These are phyloP conservation scores for Potorous gilbertii DNA, from an alignment of 2,797 vertebrate species.

Conservation along the genomic window DNA sequence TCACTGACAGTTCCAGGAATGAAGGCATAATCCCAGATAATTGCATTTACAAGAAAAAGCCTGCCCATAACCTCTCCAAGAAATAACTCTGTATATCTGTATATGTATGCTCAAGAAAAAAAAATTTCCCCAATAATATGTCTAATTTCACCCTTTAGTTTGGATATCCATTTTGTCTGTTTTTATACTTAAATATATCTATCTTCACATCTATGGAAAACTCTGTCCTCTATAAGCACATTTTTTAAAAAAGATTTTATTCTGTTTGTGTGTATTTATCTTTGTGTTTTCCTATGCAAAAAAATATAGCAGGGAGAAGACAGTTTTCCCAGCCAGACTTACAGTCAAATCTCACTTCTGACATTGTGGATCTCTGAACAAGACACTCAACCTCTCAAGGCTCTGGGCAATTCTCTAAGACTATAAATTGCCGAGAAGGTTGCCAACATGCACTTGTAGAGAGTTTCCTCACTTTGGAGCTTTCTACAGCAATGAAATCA, in stretches of 20 bases:
- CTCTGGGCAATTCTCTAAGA: neutral
- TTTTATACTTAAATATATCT: neutral
- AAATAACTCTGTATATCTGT: constrained; percentile 35
- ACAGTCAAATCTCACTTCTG: neutral
- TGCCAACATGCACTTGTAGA: neutral
- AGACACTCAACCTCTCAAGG: neutral
- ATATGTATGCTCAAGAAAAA: neutral
- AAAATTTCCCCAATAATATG: neutral
- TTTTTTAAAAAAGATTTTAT: neutral
- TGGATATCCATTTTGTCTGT: neutral
- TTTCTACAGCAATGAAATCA: neutral
- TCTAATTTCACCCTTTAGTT: neutral
- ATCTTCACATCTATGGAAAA: neutral
- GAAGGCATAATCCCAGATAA: constrained; percentile 73
- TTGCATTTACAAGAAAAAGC: constrained; percentile 76
- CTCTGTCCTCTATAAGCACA: neutral
- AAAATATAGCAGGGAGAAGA: neutral
- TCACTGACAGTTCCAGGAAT: constrained; percentile 67
- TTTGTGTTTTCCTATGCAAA: neutral
- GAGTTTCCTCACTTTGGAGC: neutral
- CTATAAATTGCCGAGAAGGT: neutral
- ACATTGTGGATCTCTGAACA: neutral
- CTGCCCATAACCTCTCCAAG: constrained; percentile 55
- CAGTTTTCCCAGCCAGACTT: neutral
- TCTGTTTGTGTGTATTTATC: neutral